Evolutionary conservation across 2,888 invertebrate species (phyloP), one percentile per base, ranked within the genome.

Genomic region (Drosophila borealis): DNA sequence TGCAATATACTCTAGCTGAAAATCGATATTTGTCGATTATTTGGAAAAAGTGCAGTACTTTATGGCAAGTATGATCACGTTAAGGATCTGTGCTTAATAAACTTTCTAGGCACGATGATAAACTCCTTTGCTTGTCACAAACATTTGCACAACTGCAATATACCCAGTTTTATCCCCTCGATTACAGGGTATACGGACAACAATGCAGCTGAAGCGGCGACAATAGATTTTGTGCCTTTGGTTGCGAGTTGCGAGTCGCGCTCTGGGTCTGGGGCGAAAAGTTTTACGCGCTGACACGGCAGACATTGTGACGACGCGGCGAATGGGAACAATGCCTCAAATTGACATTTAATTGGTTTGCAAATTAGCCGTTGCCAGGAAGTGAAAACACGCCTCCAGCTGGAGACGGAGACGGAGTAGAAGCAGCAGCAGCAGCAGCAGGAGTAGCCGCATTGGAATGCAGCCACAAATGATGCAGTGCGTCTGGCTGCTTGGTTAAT

Each of bases 281-380:
- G 61, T 78, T 75, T 78, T 33, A 64, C 68, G 63, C 74, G 74
- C 75, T 74, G 74, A 75, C 75, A 75, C 75, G 76, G 71, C 60
- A 80, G 76, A 80, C 77, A 70, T 80, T 80, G 76, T 80, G 76
- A 53, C 76, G 65, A 50, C 64, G 55, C 53, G 36, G 53, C 57
- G 48, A 54, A 34, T 53, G 49, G 48, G 78, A 86, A 89, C 86
- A 85, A 85, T 89, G 89, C 88, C 83, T 88, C 79, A 89, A 90
- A 90, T 89, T 90, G 90, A 86, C 84, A 89, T 89, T 90, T 89
- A 89, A 89, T 89, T 89, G 89, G 89, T 90, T 82, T 78, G 86
- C 82, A 89, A 89, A 90, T 90, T 90, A 88, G 87, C 90, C 74
- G 65, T 51, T 64, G 67, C 59, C 70, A 77, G 73, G 68, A 76